A percentile compares a stretch with the other conserved stretches of the same genome.
Evolutionary conservation across 2,113 vertebrate genomes (phyloP).

Genomic region (Brachyhypopomus occidentalis): DNA sequence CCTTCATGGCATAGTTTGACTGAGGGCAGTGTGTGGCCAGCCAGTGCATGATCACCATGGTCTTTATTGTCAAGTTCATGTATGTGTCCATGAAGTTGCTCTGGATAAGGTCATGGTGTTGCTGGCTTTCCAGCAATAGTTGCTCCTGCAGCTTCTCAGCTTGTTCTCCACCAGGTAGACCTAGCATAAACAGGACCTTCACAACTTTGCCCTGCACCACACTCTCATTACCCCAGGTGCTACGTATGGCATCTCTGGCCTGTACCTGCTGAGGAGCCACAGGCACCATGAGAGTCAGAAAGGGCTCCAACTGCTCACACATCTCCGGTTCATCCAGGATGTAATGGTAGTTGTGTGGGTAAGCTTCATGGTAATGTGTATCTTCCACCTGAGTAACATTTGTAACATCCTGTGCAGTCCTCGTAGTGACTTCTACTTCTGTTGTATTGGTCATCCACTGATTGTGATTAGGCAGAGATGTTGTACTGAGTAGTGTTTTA

Average conservation of each 20-base stretch:
- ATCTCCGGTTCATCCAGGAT: constrained; percentile 67
- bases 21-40: constrained; percentile 69
- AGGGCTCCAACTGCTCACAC: constrained; percentile 62
- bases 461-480: not conserved
- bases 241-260: constrained; percentile 67
- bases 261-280: constrained; percentile 57
- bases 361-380: constrained; percentile 50
- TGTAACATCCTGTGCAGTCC: not conserved
- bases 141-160: not conserved
- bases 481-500: not conserved
- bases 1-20: constrained; percentile 88
- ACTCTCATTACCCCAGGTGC: constrained; percentile 71
- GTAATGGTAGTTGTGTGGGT: constrained; percentile 71
- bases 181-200: constrained; percentile 69
- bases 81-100: constrained; percentile 74
- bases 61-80: constrained; percentile 78
- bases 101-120: constrained; percentile 75
- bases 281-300: constrained; percentile 77
- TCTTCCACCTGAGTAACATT: too few species aligned
- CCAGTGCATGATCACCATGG: constrained; percentile 82
- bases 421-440: not conserved
- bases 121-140: constrained; percentile 66
- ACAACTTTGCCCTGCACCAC: constrained; percentile 65
- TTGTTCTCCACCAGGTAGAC: constrained; percentile 5
- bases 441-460: not conserved